Conservation (phyloP, 1,140 invertebrate species). For the Helicorthomorpha holstii region DNA sequence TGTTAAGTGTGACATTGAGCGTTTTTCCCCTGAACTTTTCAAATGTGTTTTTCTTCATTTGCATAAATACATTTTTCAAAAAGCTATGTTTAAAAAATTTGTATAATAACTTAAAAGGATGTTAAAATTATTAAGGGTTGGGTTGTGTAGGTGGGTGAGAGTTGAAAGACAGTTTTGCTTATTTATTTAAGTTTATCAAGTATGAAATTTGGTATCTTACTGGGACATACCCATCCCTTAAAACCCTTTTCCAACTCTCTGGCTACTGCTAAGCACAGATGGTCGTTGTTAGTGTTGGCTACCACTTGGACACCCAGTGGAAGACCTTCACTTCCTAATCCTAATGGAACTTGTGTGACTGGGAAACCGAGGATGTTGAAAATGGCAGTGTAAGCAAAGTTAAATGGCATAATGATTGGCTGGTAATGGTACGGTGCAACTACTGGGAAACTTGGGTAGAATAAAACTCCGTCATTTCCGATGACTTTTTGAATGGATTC, state of each 20-base stretch:
- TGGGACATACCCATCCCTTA: slow-evolving; percentile 14
- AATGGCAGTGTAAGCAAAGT: slow-evolving; percentile 27
- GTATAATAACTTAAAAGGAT: too few species aligned
- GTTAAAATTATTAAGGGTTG: too few species aligned
- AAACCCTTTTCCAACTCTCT: slow-evolving; percentile 26
- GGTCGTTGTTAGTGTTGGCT: slow-evolving; percentile 23
- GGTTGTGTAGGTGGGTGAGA: too few species aligned
- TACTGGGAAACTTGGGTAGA: slow-evolving; percentile 27
- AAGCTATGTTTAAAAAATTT: too few species aligned
- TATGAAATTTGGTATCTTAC: too few species aligned
- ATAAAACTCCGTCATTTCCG: slow-evolving; percentile 21
- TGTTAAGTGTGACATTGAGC: too few species aligned
- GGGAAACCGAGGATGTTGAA: slow-evolving; percentile 18
- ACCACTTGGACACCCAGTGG: slow-evolving; percentile 65
- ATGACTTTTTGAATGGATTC: slow-evolving; percentile 17
- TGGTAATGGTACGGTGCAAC: slow-evolving; percentile 27
- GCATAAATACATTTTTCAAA: too few species aligned
- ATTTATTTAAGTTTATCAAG: too few species aligned
- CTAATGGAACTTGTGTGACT: slow-evolving; percentile 39
- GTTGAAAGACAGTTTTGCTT: too few species aligned
- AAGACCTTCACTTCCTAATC: slow-evolving; percentile 61
- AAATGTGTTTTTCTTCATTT: too few species aligned
- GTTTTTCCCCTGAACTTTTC: too few species aligned
- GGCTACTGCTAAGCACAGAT: slow-evolving; percentile 28
- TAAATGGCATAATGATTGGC: slow-evolving; percentile 24